These are phyloP conservation scores for Atethmia centrago DNA, from an alignment of 2,888 invertebrate species.

Conservation along the genomic window DNA sequence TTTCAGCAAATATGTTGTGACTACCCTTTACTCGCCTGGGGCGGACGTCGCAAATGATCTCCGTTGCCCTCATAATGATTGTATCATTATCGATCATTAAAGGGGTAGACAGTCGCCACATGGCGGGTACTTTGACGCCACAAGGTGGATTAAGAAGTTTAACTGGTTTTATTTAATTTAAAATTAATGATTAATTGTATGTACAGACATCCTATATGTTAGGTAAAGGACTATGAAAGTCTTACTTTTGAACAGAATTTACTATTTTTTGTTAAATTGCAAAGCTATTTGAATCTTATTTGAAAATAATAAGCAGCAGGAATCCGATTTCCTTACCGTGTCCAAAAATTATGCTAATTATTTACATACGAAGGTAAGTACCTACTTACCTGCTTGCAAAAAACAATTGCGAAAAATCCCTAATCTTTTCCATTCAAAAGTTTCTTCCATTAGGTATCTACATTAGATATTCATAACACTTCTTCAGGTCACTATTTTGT, in stretches of 20 bases:
- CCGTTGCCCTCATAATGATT: conserved; percentile 77
- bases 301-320: background rate
- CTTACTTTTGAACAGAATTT: background rate
- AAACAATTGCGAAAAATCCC: background rate
- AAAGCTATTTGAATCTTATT: conserved; percentile 12
- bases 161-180: conserved; percentile 58
- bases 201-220: background rate
- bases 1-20: conserved; percentile 89
- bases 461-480: too few species aligned
- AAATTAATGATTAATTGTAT: conserved; percentile 38
- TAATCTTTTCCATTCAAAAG: background rate
- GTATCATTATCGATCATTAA: conserved; percentile 84
- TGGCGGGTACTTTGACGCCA: conserved; percentile 65
- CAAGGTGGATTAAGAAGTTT: conserved; percentile 63
- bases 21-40: conserved; percentile 82
- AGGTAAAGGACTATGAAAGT: background rate
- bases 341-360: background rate
- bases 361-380: background rate
- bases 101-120: conserved; percentile 74
- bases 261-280: background rate
- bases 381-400: background rate
- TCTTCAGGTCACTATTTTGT: too few species aligned
- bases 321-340: background rate
- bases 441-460: too few species aligned
- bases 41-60: conserved; percentile 79